phyloP scores from a whole-genome alignment of 2,113 vertebrate species.

The Sylvia atricapilla region DNA sequence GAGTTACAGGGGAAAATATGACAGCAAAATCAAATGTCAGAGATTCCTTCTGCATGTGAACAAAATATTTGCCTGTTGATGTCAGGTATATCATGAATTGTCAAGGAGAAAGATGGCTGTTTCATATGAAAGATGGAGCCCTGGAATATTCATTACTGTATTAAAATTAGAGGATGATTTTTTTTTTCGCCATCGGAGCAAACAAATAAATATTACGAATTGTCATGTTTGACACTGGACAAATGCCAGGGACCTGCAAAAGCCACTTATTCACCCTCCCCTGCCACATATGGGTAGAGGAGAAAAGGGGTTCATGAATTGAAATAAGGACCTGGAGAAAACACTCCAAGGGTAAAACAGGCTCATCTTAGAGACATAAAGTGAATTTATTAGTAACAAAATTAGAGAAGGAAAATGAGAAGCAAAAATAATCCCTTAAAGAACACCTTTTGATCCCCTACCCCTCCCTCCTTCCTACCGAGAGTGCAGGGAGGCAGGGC shows the following conservation, averaged over 20 bases:
- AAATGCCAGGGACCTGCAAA: background rate
- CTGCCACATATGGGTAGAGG: too few species aligned
- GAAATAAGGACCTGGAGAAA: background rate
- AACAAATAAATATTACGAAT: too few species aligned
- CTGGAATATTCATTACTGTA: background rate
- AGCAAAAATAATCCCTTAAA: background rate
- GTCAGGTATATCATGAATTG: background rate
- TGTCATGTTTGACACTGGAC: background rate
- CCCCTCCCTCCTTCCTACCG: fast-evolving
- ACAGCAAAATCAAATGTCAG: slow-evolving; percentile 34
- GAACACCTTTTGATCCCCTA: fast-evolving
- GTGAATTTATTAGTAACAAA: background rate
- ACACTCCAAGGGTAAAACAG: background rate
- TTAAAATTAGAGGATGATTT: background rate
- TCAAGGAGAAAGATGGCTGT: background rate
- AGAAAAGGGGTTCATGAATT: background rate
- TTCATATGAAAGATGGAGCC: background rate
- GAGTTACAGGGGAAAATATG: background rate
- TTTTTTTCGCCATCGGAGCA: background rate
- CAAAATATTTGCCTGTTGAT: slow-evolving; percentile 8
- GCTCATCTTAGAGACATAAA: background rate
- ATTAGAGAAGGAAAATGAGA: background rate
- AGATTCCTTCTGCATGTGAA: background rate
- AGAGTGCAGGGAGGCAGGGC: fast-evolving
- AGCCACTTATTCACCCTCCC: fast-evolving